Conservation (phyloP, 37 sponge, comb jelly and placozoan species). For the Tethya wilhelma region DNA sequence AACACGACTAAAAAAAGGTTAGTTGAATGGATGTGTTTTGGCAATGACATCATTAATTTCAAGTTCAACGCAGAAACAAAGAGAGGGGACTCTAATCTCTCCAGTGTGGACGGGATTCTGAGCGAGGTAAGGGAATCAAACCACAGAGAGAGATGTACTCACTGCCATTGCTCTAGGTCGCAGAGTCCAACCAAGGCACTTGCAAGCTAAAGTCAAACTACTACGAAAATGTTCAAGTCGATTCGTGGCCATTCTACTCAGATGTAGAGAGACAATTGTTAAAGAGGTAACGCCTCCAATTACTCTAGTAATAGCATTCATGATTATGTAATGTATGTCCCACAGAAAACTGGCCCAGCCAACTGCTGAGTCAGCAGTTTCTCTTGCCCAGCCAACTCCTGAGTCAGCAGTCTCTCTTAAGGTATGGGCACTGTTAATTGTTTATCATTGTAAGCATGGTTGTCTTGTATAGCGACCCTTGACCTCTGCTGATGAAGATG, state of each 20-base stretch:
- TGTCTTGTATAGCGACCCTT: background rate
- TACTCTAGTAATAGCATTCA: too few species aligned
- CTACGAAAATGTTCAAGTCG: constrained; percentile 26
- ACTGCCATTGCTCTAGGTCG: background rate
- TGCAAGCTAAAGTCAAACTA: constrained; percentile 16
- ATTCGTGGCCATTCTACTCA: constrained; percentile 69
- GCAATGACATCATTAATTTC: background rate
- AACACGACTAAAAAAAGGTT: constrained; percentile 71
- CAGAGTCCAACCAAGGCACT: background rate
- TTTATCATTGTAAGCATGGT: too few species aligned
- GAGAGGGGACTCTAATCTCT: constrained; percentile 44
- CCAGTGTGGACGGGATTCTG: constrained; percentile 45
- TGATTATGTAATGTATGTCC: too few species aligned
- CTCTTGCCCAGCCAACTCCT: too few species aligned
- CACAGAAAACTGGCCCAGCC: background rate
- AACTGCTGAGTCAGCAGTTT: background rate
- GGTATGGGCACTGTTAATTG: too few species aligned
- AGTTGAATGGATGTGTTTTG: background rate
- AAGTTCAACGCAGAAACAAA: constrained; percentile 45
- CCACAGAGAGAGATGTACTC: background rate
- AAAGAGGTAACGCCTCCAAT: constrained; percentile 53
- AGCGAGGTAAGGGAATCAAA: constrained; percentile 30
- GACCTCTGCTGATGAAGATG: background rate
- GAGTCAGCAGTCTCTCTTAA: too few species aligned
- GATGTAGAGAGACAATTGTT: constrained; percentile 64